Evolutionary conservation across 2,113 vertebrate genomes (phyloP), one percentile per base, ranked within the genome.

Genomic region (Gymnobelideus leadbeateri): DNA sequence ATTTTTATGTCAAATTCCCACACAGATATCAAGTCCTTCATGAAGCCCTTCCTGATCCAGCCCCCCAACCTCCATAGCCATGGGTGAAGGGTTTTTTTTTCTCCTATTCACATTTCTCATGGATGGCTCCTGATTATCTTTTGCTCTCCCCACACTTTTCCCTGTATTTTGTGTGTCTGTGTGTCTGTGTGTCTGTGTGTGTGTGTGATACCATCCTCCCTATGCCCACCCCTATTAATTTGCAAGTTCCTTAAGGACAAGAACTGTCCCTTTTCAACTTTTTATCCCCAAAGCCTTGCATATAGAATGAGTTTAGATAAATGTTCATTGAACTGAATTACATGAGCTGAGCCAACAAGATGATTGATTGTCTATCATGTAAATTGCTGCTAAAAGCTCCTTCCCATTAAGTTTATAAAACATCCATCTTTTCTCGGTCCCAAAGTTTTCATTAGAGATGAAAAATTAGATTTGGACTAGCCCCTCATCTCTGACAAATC

Each of bases 401-500:
- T 53, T 46, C 46, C 89, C 52, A 77, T 55, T 23, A 28, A 94
- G 31, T 68, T 90, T 91, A 91, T 11, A 94, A 92, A 52, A 31
- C 57, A 57, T 43, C 7, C 24, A 93, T 92, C 51, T 92, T 37
- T 26, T 50, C 12, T 47, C 89, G 28, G 91, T 94, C 55, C 23
- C 24, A 89, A 9, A 47, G 54, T 57, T 95, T 91, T 94, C 31
- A 55, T 52, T 95, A 89, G 23, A 51, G 25, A 28, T 16, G 43
- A 91, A 23, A 31, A 23, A 51, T 90, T 24, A 96, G 93, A 51
- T 53, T 89, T 91, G 10, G 28, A 92, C 54, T 31, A 84, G 61
- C 1, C 47, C 47, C 12, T 68, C 77, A 68, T 91, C 84, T 89
- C 94, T 92, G 90, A 92, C 68, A 92, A 95, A 90, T 52, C 7